Evolutionary conservation across 2,797 vertebrate species (phyloP).

Genomic region (Astyanax mexicanus): DNA sequence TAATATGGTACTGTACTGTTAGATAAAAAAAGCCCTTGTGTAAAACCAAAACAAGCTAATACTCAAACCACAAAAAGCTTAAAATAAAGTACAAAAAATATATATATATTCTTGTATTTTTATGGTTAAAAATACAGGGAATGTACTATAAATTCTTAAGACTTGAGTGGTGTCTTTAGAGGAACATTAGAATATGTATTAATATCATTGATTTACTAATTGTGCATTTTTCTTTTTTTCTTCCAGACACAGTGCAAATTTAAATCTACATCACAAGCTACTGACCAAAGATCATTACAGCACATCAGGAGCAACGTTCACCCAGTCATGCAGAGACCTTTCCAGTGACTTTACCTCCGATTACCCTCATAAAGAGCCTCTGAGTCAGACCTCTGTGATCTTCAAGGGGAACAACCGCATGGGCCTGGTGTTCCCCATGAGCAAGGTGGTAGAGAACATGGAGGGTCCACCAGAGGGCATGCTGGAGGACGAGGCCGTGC

Average conservation of each 20-base stretch:
- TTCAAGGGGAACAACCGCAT: conserved; percentile 89
- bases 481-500: conserved; percentile 83
- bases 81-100: too few species aligned
- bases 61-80: too few species aligned
- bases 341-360: conserved; percentile 80
- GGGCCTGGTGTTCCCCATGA: conserved; percentile 90
- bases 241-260: conserved; percentile 93
- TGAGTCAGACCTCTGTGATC: conserved; percentile 89
- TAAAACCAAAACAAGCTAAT: too few species aligned
- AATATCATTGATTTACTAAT: too few species aligned
- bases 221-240: conserved; percentile 30
- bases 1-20: too few species aligned
- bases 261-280: conserved; percentile 94
- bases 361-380: conserved; percentile 74
- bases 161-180: too few species aligned
- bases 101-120: too few species aligned
- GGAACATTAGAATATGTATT: too few species aligned
- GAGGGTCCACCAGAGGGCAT: conserved; percentile 71
- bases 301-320: conserved; percentile 74
- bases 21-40: too few species aligned
- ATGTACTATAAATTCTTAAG: too few species aligned
- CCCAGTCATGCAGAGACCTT: conserved; percentile 81
- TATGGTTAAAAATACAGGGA: too few species aligned
- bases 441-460: conserved; percentile 79
- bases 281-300: conserved; percentile 89